These are phyloP conservation scores for Dinocampus coccinellae DNA, from an alignment of 2,888 invertebrate genomes.

Conservation along the genomic window DNA sequence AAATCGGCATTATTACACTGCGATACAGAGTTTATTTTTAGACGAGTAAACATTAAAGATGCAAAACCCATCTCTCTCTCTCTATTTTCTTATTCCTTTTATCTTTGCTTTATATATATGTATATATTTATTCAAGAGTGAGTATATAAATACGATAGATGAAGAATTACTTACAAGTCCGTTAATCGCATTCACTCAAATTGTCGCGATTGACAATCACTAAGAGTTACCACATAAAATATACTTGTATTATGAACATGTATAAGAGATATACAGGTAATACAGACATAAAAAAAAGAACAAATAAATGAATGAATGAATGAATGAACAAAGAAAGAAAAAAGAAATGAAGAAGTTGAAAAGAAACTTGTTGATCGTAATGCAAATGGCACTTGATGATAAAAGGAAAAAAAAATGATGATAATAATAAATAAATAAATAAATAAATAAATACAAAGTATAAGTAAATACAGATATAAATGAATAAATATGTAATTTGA, in stretches of 20 bases:
- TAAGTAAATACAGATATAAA: too few species aligned
- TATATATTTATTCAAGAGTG: too few species aligned
- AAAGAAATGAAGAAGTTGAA: too few species aligned
- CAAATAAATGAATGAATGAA: not conserved
- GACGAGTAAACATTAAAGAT: constrained; percentile 9
- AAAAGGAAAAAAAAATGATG: too few species aligned
- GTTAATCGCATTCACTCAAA: constrained; percentile 43
- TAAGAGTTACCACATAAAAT: not conserved
- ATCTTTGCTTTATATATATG: not conserved
- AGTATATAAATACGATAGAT: not conserved
- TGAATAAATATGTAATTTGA: too few species aligned
- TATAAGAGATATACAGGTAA: not conserved
- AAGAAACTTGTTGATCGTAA: too few species aligned
- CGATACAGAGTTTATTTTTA: constrained; percentile 36
- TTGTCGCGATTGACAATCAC: constrained; percentile 37
- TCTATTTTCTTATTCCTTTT: constrained; percentile 10
- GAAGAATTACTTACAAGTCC: constrained; percentile 5
- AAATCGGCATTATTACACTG: constrained; percentile 32
- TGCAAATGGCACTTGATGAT: too few species aligned
- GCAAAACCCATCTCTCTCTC: not conserved
- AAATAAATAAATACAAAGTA: too few species aligned
- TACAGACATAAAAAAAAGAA: not conserved
- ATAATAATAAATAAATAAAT: too few species aligned
- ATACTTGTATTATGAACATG: not conserved
- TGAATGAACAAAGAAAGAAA: not conserved